Evolutionary conservation across 1,140 invertebrate genomes (phyloP), one percentile per base, ranked within the genome.

Genomic region (Procambarus virginalis): DNA sequence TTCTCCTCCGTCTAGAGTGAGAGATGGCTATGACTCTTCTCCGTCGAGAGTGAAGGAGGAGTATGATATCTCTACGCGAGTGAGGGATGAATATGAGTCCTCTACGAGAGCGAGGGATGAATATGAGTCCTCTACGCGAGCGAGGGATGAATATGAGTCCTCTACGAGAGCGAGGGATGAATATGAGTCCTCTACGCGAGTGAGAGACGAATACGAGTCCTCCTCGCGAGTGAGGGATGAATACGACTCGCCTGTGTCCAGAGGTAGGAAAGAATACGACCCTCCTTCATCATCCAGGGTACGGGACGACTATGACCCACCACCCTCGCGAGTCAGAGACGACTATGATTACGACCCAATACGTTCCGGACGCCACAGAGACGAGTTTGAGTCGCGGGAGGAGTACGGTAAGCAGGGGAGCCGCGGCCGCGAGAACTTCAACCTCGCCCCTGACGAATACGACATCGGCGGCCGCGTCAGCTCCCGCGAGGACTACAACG

Each of bases 121-220:
- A 10, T 82, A 82, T 60, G 86, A 88, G 34, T 64, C 64, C 17
- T 34, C 34, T 9, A 45, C 45, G 34, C 58, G 78, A 64, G 20
- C 75, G 34, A 51, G 68, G 58, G 88, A 89, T n/a, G 88, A 79
- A 5, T 89, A 84, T 55, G 75, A 89, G 73, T 60, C 80, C 64
- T 78, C 81, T 79, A 20, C 22, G 4, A 3, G 79, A 81, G 51
- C 46, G 48, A 88, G 68, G 64, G 79, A 88, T 6, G 86, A 82
- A 8, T 88, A 82, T 60, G 79, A 88, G 20, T n/a, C 64, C 22
- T 78, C 88, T 20, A 2, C 68, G 34, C 80, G 88, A 5, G 64
- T 64, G 49, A 89, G 79, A 73, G 87, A 89, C 34, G 87, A 89
- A 51, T 89, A 89, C 51, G 81, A 83, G 49, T 68, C 55, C 20